A percentile compares a stretch with the other conserved stretches of the same genome.
Conservation (phyloP, 2,797 vertebrate species). For the Sparus aurata region DNA sequence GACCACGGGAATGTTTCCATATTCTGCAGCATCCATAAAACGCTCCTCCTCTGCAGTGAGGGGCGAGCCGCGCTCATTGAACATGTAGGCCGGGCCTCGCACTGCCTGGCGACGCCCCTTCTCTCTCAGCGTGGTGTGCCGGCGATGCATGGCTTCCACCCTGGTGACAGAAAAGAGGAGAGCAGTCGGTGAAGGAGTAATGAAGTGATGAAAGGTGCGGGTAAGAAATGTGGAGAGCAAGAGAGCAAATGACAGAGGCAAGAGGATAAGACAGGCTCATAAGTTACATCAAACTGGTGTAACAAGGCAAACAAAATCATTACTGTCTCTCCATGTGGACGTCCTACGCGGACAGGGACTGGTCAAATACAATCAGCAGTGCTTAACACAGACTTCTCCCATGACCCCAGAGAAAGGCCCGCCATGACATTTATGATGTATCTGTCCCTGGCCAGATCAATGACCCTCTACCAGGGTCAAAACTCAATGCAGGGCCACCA, state of each 20-base stretch:
- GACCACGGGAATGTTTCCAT: conserved; percentile 97
- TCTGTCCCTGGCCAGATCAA: conserved; percentile 42
- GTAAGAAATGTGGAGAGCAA: background rate
- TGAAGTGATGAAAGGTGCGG: background rate
- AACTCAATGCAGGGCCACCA: conserved; percentile 37
- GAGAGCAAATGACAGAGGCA: conserved; percentile 23
- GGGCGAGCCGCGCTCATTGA: conserved; percentile 95
- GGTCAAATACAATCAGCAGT: conserved; percentile 24
- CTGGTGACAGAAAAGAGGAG: conserved; percentile 73
- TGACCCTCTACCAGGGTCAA: conserved; percentile 42
- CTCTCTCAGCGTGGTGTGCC: conserved; percentile 94
- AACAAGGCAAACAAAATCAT: conserved; percentile 29
- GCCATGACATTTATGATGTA: conserved; percentile 22
- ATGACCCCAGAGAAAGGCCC: conserved; percentile 32
- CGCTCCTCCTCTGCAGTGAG: conserved; percentile 95
- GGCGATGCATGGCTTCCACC: conserved; percentile 92
- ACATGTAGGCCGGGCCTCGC: conserved; percentile 97
- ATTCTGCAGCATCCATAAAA: conserved; percentile 95
- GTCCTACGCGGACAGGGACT: conserved; percentile 1
- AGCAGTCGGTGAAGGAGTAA: conserved; percentile 12
- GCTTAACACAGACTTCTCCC: conserved; percentile 23
- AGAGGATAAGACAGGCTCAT: conserved; percentile 29
- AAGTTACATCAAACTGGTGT: conserved; percentile 12
- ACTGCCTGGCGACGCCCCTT: conserved; percentile 97
- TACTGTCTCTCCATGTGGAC: conserved; percentile 6